Conservation (phyloP, 2,888 invertebrate genomes). For the Campoplex capitator region DNA sequence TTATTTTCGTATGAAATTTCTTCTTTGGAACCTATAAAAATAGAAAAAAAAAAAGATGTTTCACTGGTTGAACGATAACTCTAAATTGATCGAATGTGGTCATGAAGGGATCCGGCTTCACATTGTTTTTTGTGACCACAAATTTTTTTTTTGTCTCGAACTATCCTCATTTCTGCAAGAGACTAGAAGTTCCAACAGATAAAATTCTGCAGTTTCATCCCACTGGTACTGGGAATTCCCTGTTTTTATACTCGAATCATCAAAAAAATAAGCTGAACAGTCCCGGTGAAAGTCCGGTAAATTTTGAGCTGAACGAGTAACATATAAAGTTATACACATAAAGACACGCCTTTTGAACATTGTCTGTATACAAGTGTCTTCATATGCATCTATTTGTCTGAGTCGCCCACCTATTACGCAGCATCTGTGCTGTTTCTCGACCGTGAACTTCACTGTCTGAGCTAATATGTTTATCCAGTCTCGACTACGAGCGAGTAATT, state of each 20-base stretch:
- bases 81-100: neutral
- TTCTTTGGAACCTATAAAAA: too few species aligned
- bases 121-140: neutral
- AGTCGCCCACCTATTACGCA: slow-evolving; percentile 22
- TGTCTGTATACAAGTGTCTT: neutral
- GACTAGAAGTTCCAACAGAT: neutral
- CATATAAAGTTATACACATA: neutral
- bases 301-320: neutral
- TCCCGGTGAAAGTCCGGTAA: neutral
- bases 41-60: too few species aligned
- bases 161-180: neutral
- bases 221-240: neutral
- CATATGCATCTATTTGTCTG: neutral
- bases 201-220: neutral
- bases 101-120: neutral
- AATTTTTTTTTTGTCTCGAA: neutral
- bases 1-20: too few species aligned
- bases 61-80: neutral
- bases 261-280: neutral
- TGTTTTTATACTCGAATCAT: neutral
- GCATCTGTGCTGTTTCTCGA: slow-evolving; percentile 13
- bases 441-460: slow-evolving; percentile 56
- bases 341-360: neutral
- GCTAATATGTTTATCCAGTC: slow-evolving; percentile 50
- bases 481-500: slow-evolving; percentile 33